Percentiles rank a stretch among this genome's conserved stretches.
Conservation (phyloP, 35 echinoderm and acorn worm species). For the Nesometra sesokonis region DNA sequence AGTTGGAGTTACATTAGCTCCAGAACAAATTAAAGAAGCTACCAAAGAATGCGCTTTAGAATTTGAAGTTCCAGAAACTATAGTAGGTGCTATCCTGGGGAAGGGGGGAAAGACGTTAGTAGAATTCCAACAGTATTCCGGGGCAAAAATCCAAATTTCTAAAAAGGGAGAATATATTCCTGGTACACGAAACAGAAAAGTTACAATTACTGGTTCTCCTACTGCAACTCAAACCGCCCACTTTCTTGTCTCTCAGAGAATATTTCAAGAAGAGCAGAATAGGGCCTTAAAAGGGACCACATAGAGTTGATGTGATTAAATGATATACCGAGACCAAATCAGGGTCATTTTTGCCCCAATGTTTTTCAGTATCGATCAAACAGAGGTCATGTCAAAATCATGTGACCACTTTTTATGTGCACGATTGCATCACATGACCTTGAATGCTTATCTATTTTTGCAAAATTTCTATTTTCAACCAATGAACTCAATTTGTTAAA, state of each 20-base stretch:
- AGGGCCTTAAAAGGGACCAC: conserved; percentile 95
- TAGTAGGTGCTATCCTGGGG: conserved; percentile 97
- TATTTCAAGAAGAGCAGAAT: conserved; percentile 96
- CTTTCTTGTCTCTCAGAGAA: conserved; percentile 74
- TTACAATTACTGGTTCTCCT: conserved; percentile 83
- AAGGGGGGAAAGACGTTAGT: conserved; percentile 95
- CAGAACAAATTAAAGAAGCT: conserved; percentile 45
- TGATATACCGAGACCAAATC: neutral
- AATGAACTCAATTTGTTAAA: neutral
- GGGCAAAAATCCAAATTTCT: conserved; percentile 97
- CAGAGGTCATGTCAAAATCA: neutral
- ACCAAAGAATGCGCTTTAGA: conserved; percentile 76
- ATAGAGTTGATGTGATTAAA: conserved; percentile 9
- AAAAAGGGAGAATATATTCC: conserved; percentile 98
- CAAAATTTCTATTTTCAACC: conserved; percentile 1
- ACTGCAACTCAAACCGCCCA: conserved; percentile 87
- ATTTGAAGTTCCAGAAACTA: conserved; percentile 86
- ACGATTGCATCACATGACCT: neutral
- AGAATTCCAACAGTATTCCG: conserved; percentile 88
- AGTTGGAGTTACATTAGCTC: conserved; percentile 20
- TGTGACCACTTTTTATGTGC: neutral
- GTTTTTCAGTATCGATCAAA: neutral
- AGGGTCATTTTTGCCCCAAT: neutral
- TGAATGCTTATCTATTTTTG: neutral
- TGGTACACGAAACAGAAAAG: conserved; percentile 92